Percentiles rank a stretch among this genome's conserved stretches.
phyloP scores from a whole-genome alignment of 1,140 invertebrate species.

The Brachionus calyciflorus region DNA sequence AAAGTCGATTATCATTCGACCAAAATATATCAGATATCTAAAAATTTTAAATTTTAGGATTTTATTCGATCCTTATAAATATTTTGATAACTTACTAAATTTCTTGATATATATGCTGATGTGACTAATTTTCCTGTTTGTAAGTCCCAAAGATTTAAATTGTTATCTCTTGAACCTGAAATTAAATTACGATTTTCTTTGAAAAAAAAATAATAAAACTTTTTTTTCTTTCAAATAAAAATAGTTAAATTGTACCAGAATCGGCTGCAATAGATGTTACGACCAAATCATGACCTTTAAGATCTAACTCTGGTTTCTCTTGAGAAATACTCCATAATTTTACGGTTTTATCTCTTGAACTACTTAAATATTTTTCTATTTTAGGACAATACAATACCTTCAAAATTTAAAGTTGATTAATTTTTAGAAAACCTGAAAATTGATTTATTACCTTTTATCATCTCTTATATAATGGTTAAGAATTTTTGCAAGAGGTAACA shows the following conservation, averaged over 20 bases:
- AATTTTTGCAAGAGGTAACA: no score
- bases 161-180: slow-evolving; percentile 57
- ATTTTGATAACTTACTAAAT: slow-evolving; percentile 52
- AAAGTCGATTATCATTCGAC: slow-evolving; percentile 50
- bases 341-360: slow-evolving; percentile 55
- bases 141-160: slow-evolving; percentile 56
- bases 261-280: slow-evolving; percentile 54
- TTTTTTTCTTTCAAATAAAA: neutral
- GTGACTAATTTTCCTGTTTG: slow-evolving; percentile 52
- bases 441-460: no score
- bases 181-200: slow-evolving; percentile 54
- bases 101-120: slow-evolving; percentile 54
- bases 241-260: slow-evolving; percentile 50
- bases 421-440: no score
- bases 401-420: neutral
- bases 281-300: slow-evolving; percentile 54
- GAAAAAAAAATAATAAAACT: neutral
- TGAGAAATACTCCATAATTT: slow-evolving; percentile 54
- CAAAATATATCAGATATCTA: slow-evolving; percentile 59
- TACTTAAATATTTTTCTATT: slow-evolving; percentile 53
- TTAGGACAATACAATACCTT: slow-evolving; percentile 53
- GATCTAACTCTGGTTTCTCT: slow-evolving; percentile 49
- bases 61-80: neutral
- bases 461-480: no score
- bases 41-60: neutral